Percentiles rank a stretch among this genome's conserved stretches.
phyloP scores from a whole-genome alignment of 2,888 invertebrate genomes.

The Lithosia quadra region DNA sequence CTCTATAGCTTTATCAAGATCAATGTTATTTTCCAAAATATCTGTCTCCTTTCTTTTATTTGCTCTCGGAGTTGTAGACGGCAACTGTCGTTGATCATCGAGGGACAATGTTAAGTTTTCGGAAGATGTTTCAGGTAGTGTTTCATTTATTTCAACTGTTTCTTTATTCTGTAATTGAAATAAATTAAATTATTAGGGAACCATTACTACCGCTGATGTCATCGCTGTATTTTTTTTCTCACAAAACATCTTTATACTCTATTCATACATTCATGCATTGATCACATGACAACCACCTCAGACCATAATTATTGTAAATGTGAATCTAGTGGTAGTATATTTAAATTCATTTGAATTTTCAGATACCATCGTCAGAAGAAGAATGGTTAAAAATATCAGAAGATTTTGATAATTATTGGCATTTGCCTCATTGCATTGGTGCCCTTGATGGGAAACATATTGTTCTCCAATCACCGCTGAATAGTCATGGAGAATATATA shows the following conservation, averaged over 20 bases:
- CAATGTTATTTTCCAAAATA: constrained; percentile 25
- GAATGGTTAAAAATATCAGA: no score
- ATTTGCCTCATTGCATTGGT: not conserved
- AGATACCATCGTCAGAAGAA: constrained; percentile 17
- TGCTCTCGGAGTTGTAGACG: constrained; percentile 27
- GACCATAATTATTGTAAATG: no score
- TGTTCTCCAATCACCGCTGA: constrained; percentile 45
- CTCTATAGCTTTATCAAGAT: constrained; percentile 29
- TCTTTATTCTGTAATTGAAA: constrained; percentile 29
- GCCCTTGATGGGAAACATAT: constrained; percentile 17
- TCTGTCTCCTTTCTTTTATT: constrained; percentile 29
- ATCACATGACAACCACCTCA: no score
- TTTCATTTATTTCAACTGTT: constrained; percentile 10
- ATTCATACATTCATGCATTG: no score
- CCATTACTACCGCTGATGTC: constrained; percentile 3
- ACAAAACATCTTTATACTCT: no score
- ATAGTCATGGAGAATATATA: no score
- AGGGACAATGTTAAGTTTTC: constrained; percentile 18
- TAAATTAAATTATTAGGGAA: constrained; percentile 23
- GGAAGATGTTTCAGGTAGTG: constrained; percentile 15
- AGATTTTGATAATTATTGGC: constrained; percentile 6
- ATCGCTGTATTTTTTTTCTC: no score
- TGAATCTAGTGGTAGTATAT: not conserved
- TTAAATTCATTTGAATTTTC: constrained; percentile 11
- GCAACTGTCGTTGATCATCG: constrained; percentile 30